A percentile compares a stretch with the other conserved stretches of the same genome.
Conservation (phyloP, 2,113 vertebrate species). For the Ahaetulla prasina region DNA sequence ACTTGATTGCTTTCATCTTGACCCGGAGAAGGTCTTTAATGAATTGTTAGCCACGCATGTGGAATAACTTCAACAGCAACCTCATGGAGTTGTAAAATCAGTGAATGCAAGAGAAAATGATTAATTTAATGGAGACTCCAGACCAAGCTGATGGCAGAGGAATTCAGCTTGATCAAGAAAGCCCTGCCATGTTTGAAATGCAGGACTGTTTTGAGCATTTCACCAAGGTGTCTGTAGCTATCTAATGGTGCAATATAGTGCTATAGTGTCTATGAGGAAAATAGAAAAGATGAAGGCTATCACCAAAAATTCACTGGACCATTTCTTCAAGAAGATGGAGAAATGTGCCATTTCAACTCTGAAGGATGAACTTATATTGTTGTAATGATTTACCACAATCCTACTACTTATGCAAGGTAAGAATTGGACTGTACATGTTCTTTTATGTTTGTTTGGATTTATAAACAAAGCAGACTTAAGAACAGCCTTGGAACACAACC, state of each 20-base stretch:
- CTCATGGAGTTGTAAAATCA: background rate
- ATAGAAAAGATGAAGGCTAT: too few relatives aligned
- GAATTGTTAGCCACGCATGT: background rate
- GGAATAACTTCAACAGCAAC: background rate
- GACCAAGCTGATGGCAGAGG: background rate
- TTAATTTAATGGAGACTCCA: background rate
- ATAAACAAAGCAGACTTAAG: background rate
- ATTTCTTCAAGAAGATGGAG: too few relatives aligned
- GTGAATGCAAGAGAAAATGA: background rate
- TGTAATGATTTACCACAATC: background rate
- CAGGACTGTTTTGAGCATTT: background rate
- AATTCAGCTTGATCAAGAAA: background rate
- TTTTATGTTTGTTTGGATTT: background rate
- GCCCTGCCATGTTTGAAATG: background rate
- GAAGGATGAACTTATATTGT: too few relatives aligned
- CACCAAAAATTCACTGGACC: too few relatives aligned
- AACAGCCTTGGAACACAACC: background rate
- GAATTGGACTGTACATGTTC: background rate
- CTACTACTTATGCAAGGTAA: background rate
- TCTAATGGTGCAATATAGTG: background rate
- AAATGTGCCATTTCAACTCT: too few relatives aligned
- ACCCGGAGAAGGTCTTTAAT: background rate
- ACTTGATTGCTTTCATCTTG: background rate
- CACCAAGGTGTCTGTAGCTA: background rate
- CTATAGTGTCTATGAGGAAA: background rate